phyloP scores from a whole-genome alignment of 2,797 vertebrate species.

The Chaunax sp. region DNA sequence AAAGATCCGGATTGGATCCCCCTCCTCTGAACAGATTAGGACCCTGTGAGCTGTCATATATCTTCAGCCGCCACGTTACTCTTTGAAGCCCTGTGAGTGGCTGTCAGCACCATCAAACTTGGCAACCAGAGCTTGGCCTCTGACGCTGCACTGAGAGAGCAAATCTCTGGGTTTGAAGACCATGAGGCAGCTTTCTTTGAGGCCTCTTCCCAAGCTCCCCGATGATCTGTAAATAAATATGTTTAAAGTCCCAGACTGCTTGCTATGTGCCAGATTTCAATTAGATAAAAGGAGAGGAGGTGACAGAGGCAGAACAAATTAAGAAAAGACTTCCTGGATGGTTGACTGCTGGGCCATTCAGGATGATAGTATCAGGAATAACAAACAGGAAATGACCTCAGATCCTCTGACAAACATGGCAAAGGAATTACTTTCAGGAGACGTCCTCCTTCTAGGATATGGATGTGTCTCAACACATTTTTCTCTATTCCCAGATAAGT shows the following conservation, averaged over 20 bases:
- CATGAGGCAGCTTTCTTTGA: conserved; percentile 42
- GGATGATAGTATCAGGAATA: conserved; percentile 57
- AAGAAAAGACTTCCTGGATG: conserved; percentile 74
- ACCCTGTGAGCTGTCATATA: conserved; percentile 78
- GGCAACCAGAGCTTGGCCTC: conserved; percentile 50
- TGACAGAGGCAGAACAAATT: conserved; percentile 70
- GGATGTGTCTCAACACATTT: background rate
- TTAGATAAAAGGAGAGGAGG: conserved; percentile 55
- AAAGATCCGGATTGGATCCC: conserved; percentile 79
- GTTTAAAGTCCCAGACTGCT: conserved; percentile 45
- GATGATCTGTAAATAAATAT: conserved; percentile 77
- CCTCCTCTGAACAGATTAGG: conserved; percentile 81
- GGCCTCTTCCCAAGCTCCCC: conserved; percentile 55
- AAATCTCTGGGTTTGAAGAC: conserved; percentile 49
- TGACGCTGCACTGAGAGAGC: conserved; percentile 49
- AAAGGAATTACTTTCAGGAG: conserved; percentile 17
- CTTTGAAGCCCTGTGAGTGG: conserved; percentile 79
- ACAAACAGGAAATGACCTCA: conserved; percentile 79
- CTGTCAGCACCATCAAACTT: conserved; percentile 72
- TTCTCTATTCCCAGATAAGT: background rate
- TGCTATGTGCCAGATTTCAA: conserved; percentile 37
- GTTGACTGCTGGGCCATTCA: conserved; percentile 51
- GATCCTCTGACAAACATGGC: conserved; percentile 50
- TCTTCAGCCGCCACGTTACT: conserved; percentile 65
- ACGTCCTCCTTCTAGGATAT: conserved; percentile 30